Percentiles rank a stretch among this genome's conserved stretches.
Evolutionary conservation across 2,888 invertebrate species (phyloP).

Genomic region (Clitarchus hookeri): DNA sequence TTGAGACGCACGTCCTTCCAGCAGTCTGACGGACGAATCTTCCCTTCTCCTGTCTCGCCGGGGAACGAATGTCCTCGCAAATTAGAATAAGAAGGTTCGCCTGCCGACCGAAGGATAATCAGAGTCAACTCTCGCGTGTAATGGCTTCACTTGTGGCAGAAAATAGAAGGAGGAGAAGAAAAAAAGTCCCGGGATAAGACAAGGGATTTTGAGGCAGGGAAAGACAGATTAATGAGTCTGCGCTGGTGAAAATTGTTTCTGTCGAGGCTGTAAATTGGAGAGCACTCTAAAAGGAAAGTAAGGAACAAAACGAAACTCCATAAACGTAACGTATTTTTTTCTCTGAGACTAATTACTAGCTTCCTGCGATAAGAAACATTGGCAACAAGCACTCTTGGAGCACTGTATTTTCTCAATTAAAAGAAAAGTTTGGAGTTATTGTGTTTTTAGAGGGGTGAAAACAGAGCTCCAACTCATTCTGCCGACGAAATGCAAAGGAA

Average conservation of each 20-base stretch:
- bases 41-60: background rate
- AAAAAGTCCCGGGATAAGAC: background rate
- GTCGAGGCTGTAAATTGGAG: background rate
- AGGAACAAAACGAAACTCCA: background rate
- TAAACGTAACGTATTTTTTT: background rate
- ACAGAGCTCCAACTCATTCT: too few species aligned
- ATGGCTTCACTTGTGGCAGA: background rate
- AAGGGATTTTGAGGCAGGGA: background rate
- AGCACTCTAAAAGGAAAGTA: background rate
- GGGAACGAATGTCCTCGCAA: background rate
- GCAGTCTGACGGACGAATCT: background rate
- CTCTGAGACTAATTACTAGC: background rate
- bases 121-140: background rate
- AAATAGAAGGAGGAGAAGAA: background rate
- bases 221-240: constrained; percentile 8
- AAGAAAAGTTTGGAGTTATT: background rate
- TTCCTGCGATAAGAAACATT: constrained; percentile 7
- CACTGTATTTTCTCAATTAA: background rate
- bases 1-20: background rate
- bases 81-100: constrained; percentile 2
- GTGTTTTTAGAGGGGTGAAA: background rate
- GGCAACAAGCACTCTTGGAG: background rate
- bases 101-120: background rate
- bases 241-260: background rate
- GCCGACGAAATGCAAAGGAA: too few species aligned